Evolutionary conservation across 1,140 invertebrate genomes (phyloP), one percentile per base, ranked within the genome.

Genomic region (Spodoptera frugiperda): DNA sequence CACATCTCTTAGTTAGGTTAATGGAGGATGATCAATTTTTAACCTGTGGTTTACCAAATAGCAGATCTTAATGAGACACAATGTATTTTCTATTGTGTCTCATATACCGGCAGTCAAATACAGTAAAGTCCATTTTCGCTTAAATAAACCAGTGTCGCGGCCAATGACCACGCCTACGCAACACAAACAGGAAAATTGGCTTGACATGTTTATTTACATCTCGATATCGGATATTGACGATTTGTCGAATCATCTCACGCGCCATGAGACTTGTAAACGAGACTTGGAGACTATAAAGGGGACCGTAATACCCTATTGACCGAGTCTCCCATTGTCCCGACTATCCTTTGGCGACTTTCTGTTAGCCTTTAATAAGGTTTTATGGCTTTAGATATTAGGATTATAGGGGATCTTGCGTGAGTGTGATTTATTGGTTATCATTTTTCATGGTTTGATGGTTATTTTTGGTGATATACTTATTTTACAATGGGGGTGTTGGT

Each of bases 281-380:
- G 33, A 39, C 33, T 39, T 39, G 0, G 61, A 65, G 10, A 12
- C n/a, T 21, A 65, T 46, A 49, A 65, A 65, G n/a, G 14, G 19
- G 44, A 51, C 8, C 61, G 12, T 65, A 65, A 65, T 65, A 49
- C 46, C 14, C 61, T 49, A 21, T 49, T 44, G 17, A 65, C 44
- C 61, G 61, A 49, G 21, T 21, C 12, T 48, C 21, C 61, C 49
- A 48, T 65, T 65, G 39, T 48, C 61, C 61, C 17, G 21, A 48
- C 48, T 19, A 65, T 8, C 39, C 19, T 17, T 17, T 49, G 19
- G 61, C 39, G 39, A n/a, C n/a, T 61, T 59, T 44, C 15, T 15
- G 19, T n/a, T 65, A 21, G 39, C 61, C 61, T 65, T 65, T 65
- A 48, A 65, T 46, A 65, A 49, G 12, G 0, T 9, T 59, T n/a